phyloP scores from a whole-genome alignment of 2,797 vertebrate species.

The Carapus acus region DNA sequence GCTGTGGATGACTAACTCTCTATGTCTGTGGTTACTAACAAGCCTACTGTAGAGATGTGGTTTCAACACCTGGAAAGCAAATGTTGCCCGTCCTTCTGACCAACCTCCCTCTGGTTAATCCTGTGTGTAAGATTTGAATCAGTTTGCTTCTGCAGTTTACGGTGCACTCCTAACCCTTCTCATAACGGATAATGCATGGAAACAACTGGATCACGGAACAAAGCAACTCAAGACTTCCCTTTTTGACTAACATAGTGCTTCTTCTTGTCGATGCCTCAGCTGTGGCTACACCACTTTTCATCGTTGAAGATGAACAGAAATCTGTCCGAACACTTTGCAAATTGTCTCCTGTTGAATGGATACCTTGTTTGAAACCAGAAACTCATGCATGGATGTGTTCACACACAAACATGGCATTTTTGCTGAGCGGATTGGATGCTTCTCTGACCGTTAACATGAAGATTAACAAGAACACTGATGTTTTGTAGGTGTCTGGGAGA shows the following conservation, averaged over 20 bases:
- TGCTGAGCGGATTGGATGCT: conserved; percentile 23
- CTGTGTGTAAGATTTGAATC: conserved; percentile 37
- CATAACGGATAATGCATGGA: conserved; percentile 43
- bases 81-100: conserved; percentile 28
- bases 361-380: conserved; percentile 48
- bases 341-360: conserved; percentile 25
- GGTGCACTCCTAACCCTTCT: conserved; percentile 35
- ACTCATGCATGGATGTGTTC: conserved; percentile 55
- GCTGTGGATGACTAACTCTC: conserved; percentile 67
- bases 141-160: conserved; percentile 31
- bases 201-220: conserved; percentile 34
- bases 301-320: conserved; percentile 40
- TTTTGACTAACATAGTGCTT: conserved; percentile 53
- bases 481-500: conserved; percentile 93
- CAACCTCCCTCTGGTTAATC: conserved; percentile 42
- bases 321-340: conserved; percentile 24
- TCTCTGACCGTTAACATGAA: conserved; percentile 14
- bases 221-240: conserved; percentile 33
- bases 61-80: conserved; percentile 26
- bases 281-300: conserved; percentile 56
- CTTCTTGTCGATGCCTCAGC: conserved; percentile 53
- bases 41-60: conserved; percentile 44
- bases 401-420: conserved; percentile 46
- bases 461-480: conserved; percentile 50
- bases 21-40: conserved; percentile 90